Base-by-base conservation (phyloP, 2,888 invertebrate genomes). In the Heteromurus nitidus region DNA sequence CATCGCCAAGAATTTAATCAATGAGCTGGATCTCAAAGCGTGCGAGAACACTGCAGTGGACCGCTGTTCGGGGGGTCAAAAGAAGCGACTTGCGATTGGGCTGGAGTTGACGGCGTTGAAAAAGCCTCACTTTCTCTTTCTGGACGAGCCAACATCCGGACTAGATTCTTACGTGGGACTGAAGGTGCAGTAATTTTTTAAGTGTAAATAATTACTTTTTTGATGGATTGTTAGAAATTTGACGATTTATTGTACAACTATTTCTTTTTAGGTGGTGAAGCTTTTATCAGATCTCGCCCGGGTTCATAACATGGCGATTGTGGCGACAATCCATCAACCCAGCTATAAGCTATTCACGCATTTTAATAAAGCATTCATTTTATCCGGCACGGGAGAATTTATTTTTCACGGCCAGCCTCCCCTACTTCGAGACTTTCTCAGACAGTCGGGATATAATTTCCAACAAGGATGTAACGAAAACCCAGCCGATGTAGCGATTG, bases 21-120 rank as follows among this genome's bases (percentile, higher is more conserved):
- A 0, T 1, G 55, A 77, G 3, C 36, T 83, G 36, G 74, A 26
- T 16, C 24, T 83, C 44, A 36, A 60, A 13, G 60, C 31, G 2
- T 65, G 53, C 13, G 55, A 55, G 24, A 36, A 77, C 36, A 79
- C 55, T 20, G 3, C n/a, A 0, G 74, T 81, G 0, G 70, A 20
- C 16, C 58, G 47, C n/a, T 81, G 76, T 24, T 83, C 83, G 1
- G 81, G 76, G 5, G 83, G 83, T 7, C 67, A 83, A 22, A 83
- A 65, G 44, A 83, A 83, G 64, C 28, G 83, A 26, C 18, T 83
- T 36, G 83, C 83, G 16, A 65, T 83, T 50, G 81, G 81, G 3
- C 7, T 77, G 58, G 83, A 83, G 28, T 53, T 83, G 47, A 47
- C 76, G 9, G 53, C 42, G 11, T 67, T 44, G 31, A 11, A 55